Evolutionary conservation across 2,888 invertebrate species (phyloP).

Genomic region (Notodonta dromedarius): DNA sequence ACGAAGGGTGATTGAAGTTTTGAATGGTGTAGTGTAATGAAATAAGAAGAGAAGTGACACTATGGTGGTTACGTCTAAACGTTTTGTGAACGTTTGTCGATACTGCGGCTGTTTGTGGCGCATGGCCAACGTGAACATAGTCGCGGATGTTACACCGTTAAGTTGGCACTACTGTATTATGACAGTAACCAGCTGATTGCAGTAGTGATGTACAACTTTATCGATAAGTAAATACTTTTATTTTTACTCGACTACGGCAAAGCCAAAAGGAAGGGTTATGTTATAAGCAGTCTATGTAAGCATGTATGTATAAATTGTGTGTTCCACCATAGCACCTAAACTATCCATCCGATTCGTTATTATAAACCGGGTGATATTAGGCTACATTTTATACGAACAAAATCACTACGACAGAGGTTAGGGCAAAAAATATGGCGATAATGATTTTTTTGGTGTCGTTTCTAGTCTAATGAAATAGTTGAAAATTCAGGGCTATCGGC

Average conservation of each 20-base stretch:
- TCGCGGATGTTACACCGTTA: constrained; percentile 49
- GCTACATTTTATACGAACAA: too few relatives aligned
- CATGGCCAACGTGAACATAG: constrained; percentile 71
- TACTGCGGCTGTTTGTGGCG: constrained; percentile 79
- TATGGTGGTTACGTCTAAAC: constrained; percentile 79
- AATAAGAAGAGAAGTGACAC: constrained; percentile 80
- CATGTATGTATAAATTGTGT: too few relatives aligned
- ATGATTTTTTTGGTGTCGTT: too few relatives aligned
- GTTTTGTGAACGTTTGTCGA: constrained; percentile 82
- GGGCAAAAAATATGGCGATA: too few relatives aligned
- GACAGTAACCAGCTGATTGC: constrained; percentile 79
- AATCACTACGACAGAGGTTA: too few relatives aligned
- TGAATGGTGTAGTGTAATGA: constrained; percentile 73
- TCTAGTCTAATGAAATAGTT: too few relatives aligned
- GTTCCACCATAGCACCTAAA: too few relatives aligned
- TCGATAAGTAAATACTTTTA: constrained; percentile 4
- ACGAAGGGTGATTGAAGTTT: constrained; percentile 65
- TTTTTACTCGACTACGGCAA: background rate
- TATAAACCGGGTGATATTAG: too few relatives aligned
- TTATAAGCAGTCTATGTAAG: too few relatives aligned
- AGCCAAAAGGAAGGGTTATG: too few relatives aligned
- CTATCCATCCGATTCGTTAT: too few relatives aligned
- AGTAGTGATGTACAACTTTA: constrained; percentile 50
- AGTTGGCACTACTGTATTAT: constrained; percentile 69
- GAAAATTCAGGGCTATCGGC: too few relatives aligned